Percentiles rank a stretch among this genome's conserved stretches.
Evolutionary conservation across 2,888 invertebrate genomes (phyloP).

Genomic region (Volucella zonaria): DNA sequence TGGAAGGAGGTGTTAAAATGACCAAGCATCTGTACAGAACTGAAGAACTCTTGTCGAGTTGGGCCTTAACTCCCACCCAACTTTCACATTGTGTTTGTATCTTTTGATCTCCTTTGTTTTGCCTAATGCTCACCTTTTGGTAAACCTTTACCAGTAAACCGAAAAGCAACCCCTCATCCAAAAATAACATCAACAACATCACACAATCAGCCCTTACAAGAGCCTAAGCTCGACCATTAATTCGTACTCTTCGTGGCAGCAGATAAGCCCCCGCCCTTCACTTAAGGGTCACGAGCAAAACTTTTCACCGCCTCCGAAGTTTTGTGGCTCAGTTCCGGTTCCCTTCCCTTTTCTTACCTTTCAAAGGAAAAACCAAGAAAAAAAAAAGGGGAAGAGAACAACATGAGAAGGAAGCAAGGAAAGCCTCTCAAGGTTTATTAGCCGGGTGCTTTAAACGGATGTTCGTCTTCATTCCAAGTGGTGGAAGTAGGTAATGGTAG

Average conservation of each 20-base stretch:
- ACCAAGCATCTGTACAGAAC: slow-evolving; percentile 61
- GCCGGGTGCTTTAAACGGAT: slow-evolving; percentile 61
- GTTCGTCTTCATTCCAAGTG: slow-evolving; percentile 32
- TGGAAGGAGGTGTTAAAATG: slow-evolving; percentile 57
- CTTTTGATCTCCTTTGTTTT: slow-evolving; percentile 60
- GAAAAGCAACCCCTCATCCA: slow-evolving; percentile 26
- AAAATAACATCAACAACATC: slow-evolving; percentile 42
- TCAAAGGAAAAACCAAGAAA: neutral
- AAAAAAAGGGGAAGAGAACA: slow-evolving; percentile 7
- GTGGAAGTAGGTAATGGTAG: neutral
- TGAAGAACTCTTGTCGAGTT: slow-evolving; percentile 19
- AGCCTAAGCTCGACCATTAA: slow-evolving; percentile 63
- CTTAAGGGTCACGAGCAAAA: slow-evolving; percentile 49
- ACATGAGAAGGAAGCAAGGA: slow-evolving; percentile 36
- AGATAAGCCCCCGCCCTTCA: slow-evolving; percentile 42
- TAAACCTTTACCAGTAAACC: slow-evolving; percentile 18
- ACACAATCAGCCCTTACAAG: slow-evolving; percentile 66
- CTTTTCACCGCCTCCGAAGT: slow-evolving; percentile 48
- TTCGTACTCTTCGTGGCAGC: slow-evolving; percentile 56
- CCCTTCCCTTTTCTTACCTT: slow-evolving; percentile 2
- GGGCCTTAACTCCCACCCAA: slow-evolving; percentile 3
- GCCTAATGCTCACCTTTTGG: slow-evolving; percentile 55
- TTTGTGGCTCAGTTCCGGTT: slow-evolving; percentile 39
- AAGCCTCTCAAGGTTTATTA: slow-evolving; percentile 68
- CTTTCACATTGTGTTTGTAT: slow-evolving; percentile 31